Base-by-base conservation (phyloP, 2,113 vertebrate genomes). In the Cyprinus carpio region DNA sequence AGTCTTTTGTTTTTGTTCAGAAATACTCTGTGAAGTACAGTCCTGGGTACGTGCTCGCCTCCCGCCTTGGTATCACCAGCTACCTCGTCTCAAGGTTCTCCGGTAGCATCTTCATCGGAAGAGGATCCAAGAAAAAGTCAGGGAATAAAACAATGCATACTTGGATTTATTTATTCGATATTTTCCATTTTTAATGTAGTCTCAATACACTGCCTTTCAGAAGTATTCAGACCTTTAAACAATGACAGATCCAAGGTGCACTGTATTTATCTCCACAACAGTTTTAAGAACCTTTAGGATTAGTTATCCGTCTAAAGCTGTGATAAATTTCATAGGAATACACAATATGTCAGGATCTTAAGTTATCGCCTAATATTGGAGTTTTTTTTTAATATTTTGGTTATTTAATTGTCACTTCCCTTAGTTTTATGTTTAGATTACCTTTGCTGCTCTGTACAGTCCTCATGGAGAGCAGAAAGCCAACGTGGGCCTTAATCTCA, bases 31-130 rank as follows among this genome's bases (percentile, higher is more conserved):
- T 99, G 93, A 98, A 96, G 92, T 99, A 99, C 94, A 96, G 95
- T 89, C 98, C 98, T 23, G 97, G 97, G 15, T 99, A 99, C 84
- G 75, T 99, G 78, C 95, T 99, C 94, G 98, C 98, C 49, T 97
- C 96, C 88, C 98, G 96, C 76, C 96, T 99, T 64, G 97, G 97
- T 91, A 91, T 99, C 91, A 98, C 94, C 92, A 94, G 96, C 93
- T 98, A 99, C 94, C 96, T 99, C 87, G 98, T 99, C 87, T 99
- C 98, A 90, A 97, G 98, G 94, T 98, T 99, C 94, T 98, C 98
- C 75, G 98, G 98, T 88, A 98, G 97, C 93, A 97, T 99, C 91
- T 99, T 98, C 93, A 97, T 99, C 87, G 98, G 97, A 90, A 95
- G 97, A 95, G 98, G 98, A 92, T 97, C 97, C 75, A 99, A 96